Evolutionary conservation across 2,888 invertebrate genomes (phyloP).

Genomic region (Blomia tropicalis): DNA sequence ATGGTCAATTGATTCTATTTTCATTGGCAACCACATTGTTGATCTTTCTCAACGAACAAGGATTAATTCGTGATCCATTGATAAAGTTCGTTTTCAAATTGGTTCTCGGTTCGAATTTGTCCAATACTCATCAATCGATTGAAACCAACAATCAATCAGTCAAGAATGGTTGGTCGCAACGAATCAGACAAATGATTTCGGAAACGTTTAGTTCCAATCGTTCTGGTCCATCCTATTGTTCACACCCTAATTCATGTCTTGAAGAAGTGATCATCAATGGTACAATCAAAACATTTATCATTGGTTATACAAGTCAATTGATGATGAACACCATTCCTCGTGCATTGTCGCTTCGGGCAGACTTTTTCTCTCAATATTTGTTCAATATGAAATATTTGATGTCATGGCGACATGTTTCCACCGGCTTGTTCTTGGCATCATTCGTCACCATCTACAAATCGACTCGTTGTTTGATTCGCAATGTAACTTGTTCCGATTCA

Average conservation of each 20-base stretch:
- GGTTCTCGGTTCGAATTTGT: constrained; percentile 25
- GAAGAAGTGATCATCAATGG: not conserved
- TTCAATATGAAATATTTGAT: constrained; percentile 10
- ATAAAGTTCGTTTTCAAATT: constrained; percentile 22
- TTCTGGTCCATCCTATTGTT: not conserved
- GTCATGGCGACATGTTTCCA: not conserved
- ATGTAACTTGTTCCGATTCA: constrained; percentile 34
- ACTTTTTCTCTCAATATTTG: not conserved
- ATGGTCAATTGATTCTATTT: constrained; percentile 42
- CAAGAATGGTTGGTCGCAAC: not conserved
- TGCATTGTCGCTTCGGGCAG: not conserved
- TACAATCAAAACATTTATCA: constrained; percentile 24
- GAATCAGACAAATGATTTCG: not conserved
- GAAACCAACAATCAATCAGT: not conserved
- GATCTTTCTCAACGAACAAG: constrained; percentile 24
- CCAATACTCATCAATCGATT: not conserved
- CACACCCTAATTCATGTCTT: not conserved
- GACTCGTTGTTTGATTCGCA: constrained; percentile 49
- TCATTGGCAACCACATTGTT: constrained; percentile 28
- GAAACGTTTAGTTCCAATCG: not conserved
- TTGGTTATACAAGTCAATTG: constrained; percentile 36
- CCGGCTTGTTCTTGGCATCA: constrained; percentile 19
- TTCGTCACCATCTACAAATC: constrained; percentile 35
- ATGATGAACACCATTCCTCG: not conserved
- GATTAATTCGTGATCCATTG: constrained; percentile 16